Conservation (phyloP, 1,140 invertebrate genomes). For the Drosophila micromelanica region DNA sequence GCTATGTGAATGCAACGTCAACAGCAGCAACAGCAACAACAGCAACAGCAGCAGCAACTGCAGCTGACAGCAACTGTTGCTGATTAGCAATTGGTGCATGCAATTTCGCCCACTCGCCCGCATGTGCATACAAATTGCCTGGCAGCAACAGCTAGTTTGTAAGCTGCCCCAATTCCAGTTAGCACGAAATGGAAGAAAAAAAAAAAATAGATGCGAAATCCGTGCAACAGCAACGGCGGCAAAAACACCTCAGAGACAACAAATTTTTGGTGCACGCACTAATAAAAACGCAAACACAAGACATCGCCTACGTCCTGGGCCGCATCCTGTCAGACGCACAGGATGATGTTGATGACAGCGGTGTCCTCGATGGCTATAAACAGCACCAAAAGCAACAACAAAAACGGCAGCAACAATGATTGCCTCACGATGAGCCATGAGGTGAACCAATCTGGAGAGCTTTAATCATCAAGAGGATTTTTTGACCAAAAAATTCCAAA, state of each 20-base stretch:
- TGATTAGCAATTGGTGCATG: conserved; percentile 43
- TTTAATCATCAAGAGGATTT: too few relatives aligned
- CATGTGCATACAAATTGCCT: conserved; percentile 36
- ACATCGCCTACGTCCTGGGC: neutral
- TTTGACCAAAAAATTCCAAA: too few relatives aligned
- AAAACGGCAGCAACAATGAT: neutral
- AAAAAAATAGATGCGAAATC: conserved; percentile 12
- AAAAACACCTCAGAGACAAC: conserved; percentile 50
- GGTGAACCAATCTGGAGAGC: neutral
- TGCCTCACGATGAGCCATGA: neutral
- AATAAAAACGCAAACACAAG: conserved; percentile 46
- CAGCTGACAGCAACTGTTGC: conserved; percentile 47
- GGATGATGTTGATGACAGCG: conserved; percentile 9
- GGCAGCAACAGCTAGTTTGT: conserved; percentile 1
- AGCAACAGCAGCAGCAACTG: conserved; percentile 29
- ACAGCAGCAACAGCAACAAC: conserved; percentile 1
- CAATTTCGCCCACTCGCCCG: conserved; percentile 17
- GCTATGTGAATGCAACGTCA: conserved; percentile 1
- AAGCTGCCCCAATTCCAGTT: conserved; percentile 1
- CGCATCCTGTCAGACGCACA: conserved; percentile 1
- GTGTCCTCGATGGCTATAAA: conserved; percentile 30
- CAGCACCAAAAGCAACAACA: conserved; percentile 12
- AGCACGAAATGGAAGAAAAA: conserved; percentile 22
- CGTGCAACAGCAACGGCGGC: conserved; percentile 32
- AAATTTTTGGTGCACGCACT: conserved; percentile 40